phyloP scores from a whole-genome alignment of 1,140 invertebrate genomes.

The Drosophila pallidifrons region DNA sequence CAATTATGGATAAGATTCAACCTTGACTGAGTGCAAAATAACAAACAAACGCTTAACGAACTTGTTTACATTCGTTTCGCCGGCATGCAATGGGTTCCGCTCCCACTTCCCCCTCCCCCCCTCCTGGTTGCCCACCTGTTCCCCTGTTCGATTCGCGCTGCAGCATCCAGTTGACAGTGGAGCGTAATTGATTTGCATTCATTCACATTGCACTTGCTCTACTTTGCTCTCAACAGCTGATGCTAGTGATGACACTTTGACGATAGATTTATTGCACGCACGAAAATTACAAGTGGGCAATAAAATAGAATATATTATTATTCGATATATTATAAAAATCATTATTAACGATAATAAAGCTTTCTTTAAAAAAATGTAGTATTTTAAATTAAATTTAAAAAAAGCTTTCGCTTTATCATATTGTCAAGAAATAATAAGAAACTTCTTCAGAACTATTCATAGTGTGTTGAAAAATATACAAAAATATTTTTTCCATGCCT shows the following conservation, averaged over 20 bases:
- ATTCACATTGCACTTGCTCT: slow-evolving; percentile 7
- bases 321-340: no score
- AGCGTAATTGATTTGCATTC: slow-evolving; percentile 13
- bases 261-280: background rate
- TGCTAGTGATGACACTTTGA: background rate
- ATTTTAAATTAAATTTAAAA: no score
- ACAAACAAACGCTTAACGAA: slow-evolving; percentile 65
- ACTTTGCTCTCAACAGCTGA: background rate
- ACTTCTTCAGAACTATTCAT: no score
- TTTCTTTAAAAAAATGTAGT: no score
- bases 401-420: no score
- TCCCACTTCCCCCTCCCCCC: background rate
- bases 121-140: background rate
- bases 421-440: no score
- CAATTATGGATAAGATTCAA: slow-evolving; percentile 35
- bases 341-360: no score
- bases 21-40: slow-evolving; percentile 65
- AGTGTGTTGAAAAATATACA: no score
- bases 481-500: no score
- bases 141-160: background rate
- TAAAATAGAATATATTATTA: background rate
- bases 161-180: slow-evolving; percentile 56
- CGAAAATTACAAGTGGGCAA: background rate
- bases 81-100: slow-evolving; percentile 41
- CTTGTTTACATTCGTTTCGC: slow-evolving; percentile 72